Conservation (phyloP, 1,140 invertebrate species). For the Lepidotrigona ventralis region DNA sequence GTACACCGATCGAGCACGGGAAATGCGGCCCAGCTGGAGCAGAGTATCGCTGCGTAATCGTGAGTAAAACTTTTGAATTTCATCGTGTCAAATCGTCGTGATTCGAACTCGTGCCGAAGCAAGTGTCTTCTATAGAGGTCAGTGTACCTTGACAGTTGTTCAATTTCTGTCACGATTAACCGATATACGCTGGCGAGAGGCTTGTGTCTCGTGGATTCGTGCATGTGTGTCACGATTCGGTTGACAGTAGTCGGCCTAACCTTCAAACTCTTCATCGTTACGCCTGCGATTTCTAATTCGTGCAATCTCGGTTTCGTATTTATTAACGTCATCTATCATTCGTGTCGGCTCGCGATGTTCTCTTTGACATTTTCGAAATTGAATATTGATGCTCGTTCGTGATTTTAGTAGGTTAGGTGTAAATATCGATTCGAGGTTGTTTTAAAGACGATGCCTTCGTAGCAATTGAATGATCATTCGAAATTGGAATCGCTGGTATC, state of each 20-base stretch:
- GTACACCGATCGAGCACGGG: constrained; percentile 39
- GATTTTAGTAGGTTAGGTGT: constrained; percentile 15
- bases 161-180: constrained; percentile 18
- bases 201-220: neutral
- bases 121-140: constrained; percentile 16
- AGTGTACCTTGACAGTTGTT: constrained; percentile 22
- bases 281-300: no score
- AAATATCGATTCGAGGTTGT: neutral
- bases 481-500: neutral
- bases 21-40: constrained; percentile 42
- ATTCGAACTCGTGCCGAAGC: neutral
- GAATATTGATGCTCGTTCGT: neutral
- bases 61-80: constrained; percentile 57
- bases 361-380: neutral
- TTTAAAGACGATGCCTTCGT: neutral
- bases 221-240: constrained; percentile 3
- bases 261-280: neutral
- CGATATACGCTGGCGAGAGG: neutral
- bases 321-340: neutral
- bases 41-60: constrained; percentile 60
- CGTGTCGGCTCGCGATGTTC: no score
- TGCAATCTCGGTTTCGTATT: neutral
- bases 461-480: neutral
- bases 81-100: neutral
- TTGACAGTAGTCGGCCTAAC: neutral